Conservation (phyloP, 2,888 invertebrate species). For the Clitarchus hookeri region DNA sequence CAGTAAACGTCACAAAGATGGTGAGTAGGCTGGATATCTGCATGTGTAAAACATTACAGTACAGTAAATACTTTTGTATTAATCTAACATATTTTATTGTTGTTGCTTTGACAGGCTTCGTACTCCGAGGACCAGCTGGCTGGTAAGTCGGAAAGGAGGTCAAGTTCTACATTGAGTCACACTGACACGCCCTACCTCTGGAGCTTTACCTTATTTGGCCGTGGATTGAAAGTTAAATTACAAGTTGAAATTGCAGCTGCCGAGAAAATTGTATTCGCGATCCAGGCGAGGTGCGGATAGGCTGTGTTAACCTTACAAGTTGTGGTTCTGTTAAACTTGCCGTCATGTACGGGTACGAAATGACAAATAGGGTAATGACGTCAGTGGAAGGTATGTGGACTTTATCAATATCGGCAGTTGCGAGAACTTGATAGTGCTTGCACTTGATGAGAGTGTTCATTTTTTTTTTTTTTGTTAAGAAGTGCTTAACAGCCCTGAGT, state of each 20-base stretch:
- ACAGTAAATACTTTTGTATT: not conserved
- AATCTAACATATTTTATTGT: conserved; percentile 33
- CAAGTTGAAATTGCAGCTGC: conserved; percentile 29
- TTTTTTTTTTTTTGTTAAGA: too few species aligned
- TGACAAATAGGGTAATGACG: conserved; percentile 71
- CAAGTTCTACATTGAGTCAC: conserved; percentile 51
- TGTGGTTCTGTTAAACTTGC: conserved; percentile 22
- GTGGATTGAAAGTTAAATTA: conserved; percentile 47
- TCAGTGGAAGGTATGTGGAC: conserved; percentile 71
- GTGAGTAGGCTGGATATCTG: conserved; percentile 26
- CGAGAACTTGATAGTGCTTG: too few species aligned
- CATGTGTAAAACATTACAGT: conserved; percentile 18
- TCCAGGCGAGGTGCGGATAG: not conserved
- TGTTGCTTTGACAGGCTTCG: conserved; percentile 70
- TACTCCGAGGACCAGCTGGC: conserved; percentile 91
- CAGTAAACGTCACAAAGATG: conserved; percentile 26
- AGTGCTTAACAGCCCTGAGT: too few species aligned
- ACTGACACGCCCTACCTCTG: conserved; percentile 48
- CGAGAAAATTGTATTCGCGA: not conserved
- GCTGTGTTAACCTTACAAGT: not conserved
- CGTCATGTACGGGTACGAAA: conserved; percentile 75
- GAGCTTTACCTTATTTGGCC: conserved; percentile 51
- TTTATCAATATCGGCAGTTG: too few species aligned
- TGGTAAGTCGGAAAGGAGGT: conserved; percentile 70
- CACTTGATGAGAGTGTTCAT: too few species aligned